Percentiles rank a stretch among this genome's conserved stretches.
phyloP scores from a whole-genome alignment of 2,797 vertebrate genomes.

The Acanthopagrus latus region DNA sequence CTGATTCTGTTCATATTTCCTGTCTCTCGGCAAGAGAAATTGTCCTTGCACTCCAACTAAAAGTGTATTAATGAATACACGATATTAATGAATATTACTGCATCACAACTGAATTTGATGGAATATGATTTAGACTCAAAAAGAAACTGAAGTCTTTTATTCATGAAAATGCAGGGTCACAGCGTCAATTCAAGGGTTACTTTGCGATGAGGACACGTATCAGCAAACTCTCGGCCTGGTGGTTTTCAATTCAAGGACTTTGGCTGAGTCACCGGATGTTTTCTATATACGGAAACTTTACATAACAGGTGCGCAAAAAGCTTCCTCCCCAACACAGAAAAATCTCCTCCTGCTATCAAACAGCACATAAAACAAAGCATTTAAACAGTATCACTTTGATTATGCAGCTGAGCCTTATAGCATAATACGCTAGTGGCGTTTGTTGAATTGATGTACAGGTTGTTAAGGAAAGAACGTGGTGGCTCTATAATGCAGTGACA shows the following conservation, averaged over 20 bases:
- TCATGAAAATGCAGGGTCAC: conserved; percentile 10
- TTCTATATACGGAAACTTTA: conserved; percentile 38
- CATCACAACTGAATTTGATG: conserved; percentile 5
- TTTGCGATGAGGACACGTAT: background rate
- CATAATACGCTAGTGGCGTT: conserved; percentile 14
- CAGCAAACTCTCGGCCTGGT: background rate
- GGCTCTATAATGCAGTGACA: conserved; percentile 16
- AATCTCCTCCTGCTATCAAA: conserved; percentile 10
- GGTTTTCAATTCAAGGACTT: conserved; percentile 25
- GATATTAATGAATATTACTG: conserved; percentile 24
- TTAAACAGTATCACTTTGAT: conserved; percentile 2
- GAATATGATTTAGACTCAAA: background rate
- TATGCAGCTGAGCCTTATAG: conserved; percentile 21
- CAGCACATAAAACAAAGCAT: conserved; percentile 13
- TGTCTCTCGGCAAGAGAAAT: background rate
- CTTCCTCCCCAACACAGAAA: background rate
- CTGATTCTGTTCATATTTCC: background rate
- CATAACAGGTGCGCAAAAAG: conserved; percentile 12
- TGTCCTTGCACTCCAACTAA: background rate
- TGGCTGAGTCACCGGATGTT: conserved; percentile 35
- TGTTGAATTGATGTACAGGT: conserved; percentile 11
- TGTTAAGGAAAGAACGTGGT: conserved; percentile 13
- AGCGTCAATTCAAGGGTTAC: conserved; percentile 3
- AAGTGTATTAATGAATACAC: too few species aligned
- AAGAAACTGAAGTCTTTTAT: conserved; percentile 10